Evolutionary conservation across 2,797 vertebrate genomes (phyloP), one percentile per base, ranked within the genome.

Genomic region (Philypnodon macrostomus): DNA sequence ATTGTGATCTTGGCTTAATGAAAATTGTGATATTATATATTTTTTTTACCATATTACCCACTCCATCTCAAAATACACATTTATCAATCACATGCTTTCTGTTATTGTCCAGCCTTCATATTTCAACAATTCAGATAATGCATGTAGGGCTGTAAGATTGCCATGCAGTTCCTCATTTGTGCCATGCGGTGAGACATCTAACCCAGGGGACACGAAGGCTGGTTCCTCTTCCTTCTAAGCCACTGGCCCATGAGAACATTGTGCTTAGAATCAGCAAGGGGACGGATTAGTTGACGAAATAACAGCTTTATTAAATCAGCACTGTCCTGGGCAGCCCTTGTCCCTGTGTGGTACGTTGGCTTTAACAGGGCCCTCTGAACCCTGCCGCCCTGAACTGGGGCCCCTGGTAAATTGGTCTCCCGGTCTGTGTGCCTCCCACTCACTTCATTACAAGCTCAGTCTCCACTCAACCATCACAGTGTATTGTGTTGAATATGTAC

Each of bases 251-350:
- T 70, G 50, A 81, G 50, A 47, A 77, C 59, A 69, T 75, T 64
- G 39, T 53, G 63, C 58, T 63, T 42, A 21, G 58, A 47, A 54
- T 69, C 56, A 45, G 63, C 18, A 11, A 57, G 42, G 8, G 46
- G 40, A 51, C 51, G 69, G 73, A 85, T 88, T 83, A 81, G 63
- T 48, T 53, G 21, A 1, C 31, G 70, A 81, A 80, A 83, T 63
- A 86, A 73, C 6, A 45, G 77, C 73, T 73, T 70, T 77, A 83
- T 77, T 65, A 79, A 77, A 79, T 73, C 56, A 67, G 59, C 70
- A 46, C 49, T 63, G 52, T 63, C 46, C 53, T 54, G 23, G 39
- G 39, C 33, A 24, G 52, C 29, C 42, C 53, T 72, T 36, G 19
- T 51, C 18, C 40, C 46, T 49, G 48, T n/a, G 42, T 42, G 42